Base-by-base conservation (phyloP, 2,797 vertebrate species). In the Macropodus opercularis region DNA sequence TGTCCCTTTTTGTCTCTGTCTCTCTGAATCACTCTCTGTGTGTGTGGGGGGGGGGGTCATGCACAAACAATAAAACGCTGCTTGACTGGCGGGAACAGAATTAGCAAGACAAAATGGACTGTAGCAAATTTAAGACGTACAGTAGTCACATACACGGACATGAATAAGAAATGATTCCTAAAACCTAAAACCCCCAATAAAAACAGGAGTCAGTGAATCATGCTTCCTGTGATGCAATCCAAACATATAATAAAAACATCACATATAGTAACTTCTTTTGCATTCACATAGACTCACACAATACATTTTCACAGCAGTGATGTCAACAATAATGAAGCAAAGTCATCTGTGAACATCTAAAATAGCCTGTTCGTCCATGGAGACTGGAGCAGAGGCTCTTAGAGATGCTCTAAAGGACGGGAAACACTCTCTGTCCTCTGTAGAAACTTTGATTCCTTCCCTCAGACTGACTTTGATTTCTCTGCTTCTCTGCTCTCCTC, bases 281-380 rank as follows among this genome's bases (percentile, higher is more conserved):
- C 3, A 34, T 23, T 34, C 18, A 39, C 14, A 57, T 6, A 47
- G 6, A 12, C n/a, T 35, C 35, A 34, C 4, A 44, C 40, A 7
- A 39, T 52, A 52, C 50, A 65, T 51, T 73, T 58, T 81, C 80
- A 70, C 60, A 59, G 51, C 18, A 7, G 22, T 31, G 39, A 57
- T 54, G 38, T 26, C 27, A 58, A 77, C 55, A 54, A 85, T 23
- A 71, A 64, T n/a, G n/a, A n/a, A n/a, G n/a, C n/a, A n/a, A 49
- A 66, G 71, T 83, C 82, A 85, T 87, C 83, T 85, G 81, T 82
- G 83, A 69, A 17, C 68, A 64, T 85, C 51, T 69, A 78, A 80
- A 74, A 85, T 58, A 53, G 57, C 77, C 70, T 69, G 62, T 46
- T 72, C 35, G 57, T 83, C 69, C 46, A 31, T 67, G 59, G 79